Evolutionary conservation across 2,797 vertebrate genomes (phyloP), one percentile per base, ranked within the genome.

Genomic region (Clarias laeviceps): DNA sequence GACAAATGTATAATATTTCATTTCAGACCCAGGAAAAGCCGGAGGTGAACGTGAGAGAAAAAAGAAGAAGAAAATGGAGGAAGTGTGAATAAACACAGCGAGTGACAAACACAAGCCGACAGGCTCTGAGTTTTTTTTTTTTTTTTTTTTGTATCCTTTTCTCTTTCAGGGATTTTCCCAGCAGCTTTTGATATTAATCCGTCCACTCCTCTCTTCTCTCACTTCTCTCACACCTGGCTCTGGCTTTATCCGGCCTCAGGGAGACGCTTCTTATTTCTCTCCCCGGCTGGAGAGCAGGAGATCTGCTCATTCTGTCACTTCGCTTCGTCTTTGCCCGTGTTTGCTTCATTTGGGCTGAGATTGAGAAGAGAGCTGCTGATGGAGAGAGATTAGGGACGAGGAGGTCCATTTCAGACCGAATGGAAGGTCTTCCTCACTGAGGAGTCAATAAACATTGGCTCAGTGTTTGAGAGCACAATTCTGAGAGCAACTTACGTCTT

Each of bases 191-290:
- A 84, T 79, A 84, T 87, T 85, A 89, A 89, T 85, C 84, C 78
- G 24, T 85, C 72, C 15, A 4, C 84, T 86, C 84, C 77, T 89
- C 45, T 78, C 56, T 56, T 76, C 50, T 76, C 18, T 22, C 17
- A 12, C 27, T 77, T 11, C 56, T 82, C 82, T 86, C 40, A 65
- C 83, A 82, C 90, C 89, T 89, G 78, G 82, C 85, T 87, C 89
- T 91, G 87, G 86, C 88, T 89, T 89, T 88, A 86, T 91, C 87
- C 89, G 82, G 86, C 90, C 90, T 90, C 84, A 72, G 82, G 87
- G 76, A 84, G 57, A 88, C 76, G 81, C 84, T 86, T 79, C 90
- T 81, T 89, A 88, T 85, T 69, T 78, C 68, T 73, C 78, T 40
- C 59, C 22, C 85, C 79, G 85, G 84, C 88, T 1, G 50, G 86